Conservation (phyloP, 2,113 vertebrate species). For the Pyrgilauda ruficollis region DNA sequence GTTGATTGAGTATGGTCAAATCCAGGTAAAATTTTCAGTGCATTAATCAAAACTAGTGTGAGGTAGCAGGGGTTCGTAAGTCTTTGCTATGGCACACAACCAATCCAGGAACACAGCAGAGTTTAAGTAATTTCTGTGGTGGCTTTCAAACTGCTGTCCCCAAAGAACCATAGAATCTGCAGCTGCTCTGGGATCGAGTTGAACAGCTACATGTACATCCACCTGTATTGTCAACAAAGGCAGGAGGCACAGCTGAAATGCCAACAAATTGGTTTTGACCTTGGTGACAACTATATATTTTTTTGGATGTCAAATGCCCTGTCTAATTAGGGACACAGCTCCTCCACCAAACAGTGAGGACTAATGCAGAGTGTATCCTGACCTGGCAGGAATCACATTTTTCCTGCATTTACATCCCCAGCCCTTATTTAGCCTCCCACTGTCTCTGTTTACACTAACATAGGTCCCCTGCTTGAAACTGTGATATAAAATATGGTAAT, state of each 20-base stretch:
- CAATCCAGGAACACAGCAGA: not conserved
- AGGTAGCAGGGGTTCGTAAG: not conserved
- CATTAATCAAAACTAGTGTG: not conserved
- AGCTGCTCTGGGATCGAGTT: not conserved
- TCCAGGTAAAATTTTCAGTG: not conserved
- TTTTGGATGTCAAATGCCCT: not conserved
- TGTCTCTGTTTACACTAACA: not conserved
- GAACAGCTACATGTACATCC: not conserved
- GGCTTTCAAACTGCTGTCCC: not conserved
- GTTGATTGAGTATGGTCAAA: not conserved
- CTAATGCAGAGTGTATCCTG: not conserved
- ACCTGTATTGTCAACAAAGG: not conserved
- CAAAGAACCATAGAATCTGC: not conserved
- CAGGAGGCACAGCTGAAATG: not conserved
- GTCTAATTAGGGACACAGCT: not conserved
- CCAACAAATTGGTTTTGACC: not conserved
- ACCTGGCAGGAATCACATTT: not conserved
- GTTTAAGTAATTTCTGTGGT: not conserved
- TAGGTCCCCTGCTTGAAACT: not conserved
- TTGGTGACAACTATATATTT: not conserved
- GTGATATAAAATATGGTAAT: not conserved
- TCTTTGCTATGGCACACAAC: not conserved
- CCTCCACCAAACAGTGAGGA: not conserved
- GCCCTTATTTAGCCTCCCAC: not conserved
- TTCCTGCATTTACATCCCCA: not conserved